A percentile compares a stretch with the other conserved stretches of the same genome.
phyloP scores from a whole-genome alignment of 2,797 vertebrate genomes.

The Sebastes wilsoni region DNA sequence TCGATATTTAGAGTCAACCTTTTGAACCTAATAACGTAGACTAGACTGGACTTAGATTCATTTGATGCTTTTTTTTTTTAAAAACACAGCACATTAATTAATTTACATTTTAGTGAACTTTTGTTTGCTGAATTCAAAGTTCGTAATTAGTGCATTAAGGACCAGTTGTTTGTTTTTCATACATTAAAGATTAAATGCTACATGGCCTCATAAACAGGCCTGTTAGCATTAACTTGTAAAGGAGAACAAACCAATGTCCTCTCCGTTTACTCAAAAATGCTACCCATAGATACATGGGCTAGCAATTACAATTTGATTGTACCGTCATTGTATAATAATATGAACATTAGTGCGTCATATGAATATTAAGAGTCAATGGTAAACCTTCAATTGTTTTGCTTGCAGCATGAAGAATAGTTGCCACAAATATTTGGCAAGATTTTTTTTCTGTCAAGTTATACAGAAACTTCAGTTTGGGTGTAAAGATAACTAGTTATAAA shows the following conservation, averaged over 20 bases:
- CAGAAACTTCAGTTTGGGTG: slow-evolving; percentile 56
- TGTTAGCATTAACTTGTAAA: slow-evolving; percentile 59
- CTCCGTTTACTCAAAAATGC: slow-evolving; percentile 58
- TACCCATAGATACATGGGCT: slow-evolving; percentile 60
- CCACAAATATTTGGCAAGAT: slow-evolving; percentile 62
- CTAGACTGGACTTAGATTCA: slow-evolving; percentile 59
- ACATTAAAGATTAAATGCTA: slow-evolving; percentile 51
- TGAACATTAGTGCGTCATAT: slow-evolving; percentile 45
- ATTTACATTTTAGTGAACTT: slow-evolving; percentile 68
- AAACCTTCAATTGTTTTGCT: slow-evolving; percentile 36
- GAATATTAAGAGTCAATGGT: slow-evolving; percentile 43
- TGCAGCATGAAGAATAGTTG: slow-evolving; percentile 50
- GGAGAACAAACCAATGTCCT: slow-evolving; percentile 49
- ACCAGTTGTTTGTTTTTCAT: slow-evolving; percentile 47
- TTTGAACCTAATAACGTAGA: slow-evolving; percentile 53
- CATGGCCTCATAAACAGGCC: slow-evolving; percentile 57
- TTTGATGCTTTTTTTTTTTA: slow-evolving; percentile 24
- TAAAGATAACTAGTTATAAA: slow-evolving; percentile 41
- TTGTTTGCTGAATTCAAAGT: slow-evolving; percentile 59
- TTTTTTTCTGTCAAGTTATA: slow-evolving; percentile 65
- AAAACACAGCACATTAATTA: slow-evolving; percentile 64
- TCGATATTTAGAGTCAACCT: slow-evolving; percentile 71
- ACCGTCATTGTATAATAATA: slow-evolving; percentile 55
- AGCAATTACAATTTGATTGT: slow-evolving; percentile 77
- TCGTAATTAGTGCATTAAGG: slow-evolving; percentile 74